phyloP scores from a whole-genome alignment of 2,888 invertebrate genomes.

The Callyntrura guangdongensis region DNA sequence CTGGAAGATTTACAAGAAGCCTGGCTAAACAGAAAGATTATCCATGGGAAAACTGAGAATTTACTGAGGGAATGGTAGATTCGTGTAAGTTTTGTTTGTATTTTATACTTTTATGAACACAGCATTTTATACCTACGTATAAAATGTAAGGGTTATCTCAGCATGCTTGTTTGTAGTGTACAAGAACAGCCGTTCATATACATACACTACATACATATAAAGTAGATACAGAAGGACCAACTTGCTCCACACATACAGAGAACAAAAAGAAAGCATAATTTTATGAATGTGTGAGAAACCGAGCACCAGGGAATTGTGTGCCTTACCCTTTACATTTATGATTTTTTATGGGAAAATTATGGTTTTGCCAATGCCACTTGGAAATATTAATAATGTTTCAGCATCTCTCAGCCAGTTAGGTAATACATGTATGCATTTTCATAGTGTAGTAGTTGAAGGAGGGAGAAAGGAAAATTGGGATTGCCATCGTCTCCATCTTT shows the following conservation, averaged over 20 bases:
- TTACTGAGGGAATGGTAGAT: conserved; percentile 56
- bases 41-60: conserved; percentile 64
- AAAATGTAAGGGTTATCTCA: conserved; percentile 23
- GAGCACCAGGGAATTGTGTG: conserved; percentile 70
- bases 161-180: background rate
- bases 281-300: conserved; percentile 75
- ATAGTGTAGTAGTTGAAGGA: background rate
- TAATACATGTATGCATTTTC: background rate
- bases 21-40: conserved; percentile 71
- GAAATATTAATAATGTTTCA: conserved; percentile 70
- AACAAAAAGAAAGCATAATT: conserved; percentile 38
- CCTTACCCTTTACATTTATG: conserved; percentile 67
- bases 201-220: background rate
- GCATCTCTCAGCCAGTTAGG: conserved; percentile 3
- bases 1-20: conserved; percentile 61
- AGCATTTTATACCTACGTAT: conserved; percentile 1
- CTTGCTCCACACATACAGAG: background rate
- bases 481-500: conserved; percentile 63
- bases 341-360: conserved; percentile 75
- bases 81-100: conserved; percentile 59
- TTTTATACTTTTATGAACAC: conserved; percentile 39
- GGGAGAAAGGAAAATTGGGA: conserved; percentile 64
- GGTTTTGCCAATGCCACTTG: conserved; percentile 73
- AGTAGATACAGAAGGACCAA: background rate
- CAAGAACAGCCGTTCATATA: conserved; percentile 35